Percentiles rank a stretch among this genome's conserved stretches.
Evolutionary conservation across 2,113 vertebrate genomes (phyloP).

Genomic region (Mustelus asterias): DNA sequence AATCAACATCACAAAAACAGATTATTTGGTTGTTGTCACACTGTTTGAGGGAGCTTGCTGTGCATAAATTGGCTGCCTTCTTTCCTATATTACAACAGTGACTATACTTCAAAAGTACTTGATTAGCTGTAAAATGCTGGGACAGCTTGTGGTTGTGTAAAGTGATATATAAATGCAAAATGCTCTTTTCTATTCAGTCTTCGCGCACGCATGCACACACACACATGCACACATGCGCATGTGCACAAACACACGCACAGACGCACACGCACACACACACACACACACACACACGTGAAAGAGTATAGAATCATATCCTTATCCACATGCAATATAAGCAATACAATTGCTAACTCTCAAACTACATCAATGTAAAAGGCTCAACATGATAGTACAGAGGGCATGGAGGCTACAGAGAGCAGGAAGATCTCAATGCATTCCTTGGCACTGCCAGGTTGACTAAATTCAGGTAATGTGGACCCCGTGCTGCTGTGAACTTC

Average conservation of each 20-base stretch:
- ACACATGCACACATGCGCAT: neutral
- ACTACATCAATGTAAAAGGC: neutral
- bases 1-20: too few relatives aligned
- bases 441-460: neutral
- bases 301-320: neutral
- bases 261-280: neutral
- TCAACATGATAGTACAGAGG: neutral
- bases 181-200: too few relatives aligned
- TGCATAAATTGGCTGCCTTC: too few relatives aligned
- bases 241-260: neutral
- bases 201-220: neutral
- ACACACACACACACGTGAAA: neutral
- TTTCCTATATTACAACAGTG: too few relatives aligned
- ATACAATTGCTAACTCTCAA: neutral
- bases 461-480: neutral
- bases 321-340: neutral
- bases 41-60: too few relatives aligned
- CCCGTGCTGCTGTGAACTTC: neutral
- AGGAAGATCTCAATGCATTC: neutral
- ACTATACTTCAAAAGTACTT: too few relatives aligned
- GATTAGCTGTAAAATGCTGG: too few relatives aligned
- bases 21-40: too few relatives aligned
- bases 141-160: too few relatives aligned
- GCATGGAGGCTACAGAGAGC: neutral
- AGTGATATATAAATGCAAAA: too few relatives aligned